A percentile compares a stretch with the other conserved stretches of the same genome.
Conservation (phyloP, 2,113 vertebrate genomes). For the Poecile atricapillus region DNA sequence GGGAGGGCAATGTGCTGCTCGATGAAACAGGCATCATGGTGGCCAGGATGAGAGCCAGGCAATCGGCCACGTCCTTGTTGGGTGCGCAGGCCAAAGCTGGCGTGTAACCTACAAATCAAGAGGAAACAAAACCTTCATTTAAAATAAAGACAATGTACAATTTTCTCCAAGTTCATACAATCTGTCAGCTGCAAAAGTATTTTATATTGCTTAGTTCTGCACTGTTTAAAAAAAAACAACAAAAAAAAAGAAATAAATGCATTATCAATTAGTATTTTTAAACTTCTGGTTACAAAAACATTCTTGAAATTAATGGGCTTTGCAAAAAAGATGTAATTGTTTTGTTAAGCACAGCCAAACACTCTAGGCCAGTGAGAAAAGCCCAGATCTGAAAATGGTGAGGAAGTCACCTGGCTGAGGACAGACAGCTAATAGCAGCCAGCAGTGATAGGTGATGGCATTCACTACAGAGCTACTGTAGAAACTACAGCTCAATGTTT, state of each 20-base stretch:
- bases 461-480: neutral
- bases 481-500: neutral
- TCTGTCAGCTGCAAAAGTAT: neutral
- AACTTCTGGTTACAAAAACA: neutral
- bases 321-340: neutral
- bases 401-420: neutral
- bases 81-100: constrained; percentile 97
- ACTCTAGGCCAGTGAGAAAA: neutral
- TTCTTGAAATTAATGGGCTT: neutral
- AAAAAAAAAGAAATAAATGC: neutral
- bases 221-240: neutral
- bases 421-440: neutral
- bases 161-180: neutral
- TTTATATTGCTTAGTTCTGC: neutral
- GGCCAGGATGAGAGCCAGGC: constrained; percentile 96
- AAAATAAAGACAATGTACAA: neutral
- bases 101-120: constrained; percentile 84
- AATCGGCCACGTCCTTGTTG: constrained; percentile 98
- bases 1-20: constrained; percentile 80
- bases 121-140: neutral
- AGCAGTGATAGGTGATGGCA: neutral
- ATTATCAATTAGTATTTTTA: neutral
- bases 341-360: neutral
- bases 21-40: constrained; percentile 98
- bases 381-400: neutral